Percentiles rank a stretch among this genome's conserved stretches.
phyloP scores from a whole-genome alignment of 2,888 invertebrate species.

The Andrena praecox region DNA sequence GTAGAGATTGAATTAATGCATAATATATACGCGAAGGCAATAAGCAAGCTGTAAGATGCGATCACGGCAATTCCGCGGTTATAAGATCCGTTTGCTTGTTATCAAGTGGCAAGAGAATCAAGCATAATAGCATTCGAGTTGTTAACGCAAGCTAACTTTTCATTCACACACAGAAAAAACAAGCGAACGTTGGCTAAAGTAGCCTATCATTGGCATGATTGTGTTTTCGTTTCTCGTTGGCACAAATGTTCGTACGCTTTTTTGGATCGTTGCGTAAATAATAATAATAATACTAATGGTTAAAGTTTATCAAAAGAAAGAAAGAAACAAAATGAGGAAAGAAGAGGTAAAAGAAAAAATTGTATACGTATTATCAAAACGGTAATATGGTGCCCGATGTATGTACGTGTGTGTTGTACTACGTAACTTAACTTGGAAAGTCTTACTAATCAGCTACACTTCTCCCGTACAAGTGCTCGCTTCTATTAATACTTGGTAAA shows the following conservation, averaged over 20 bases:
- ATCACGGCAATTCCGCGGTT: conserved; percentile 7
- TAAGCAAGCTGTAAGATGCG: conserved; percentile 45
- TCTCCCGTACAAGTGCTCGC: background rate
- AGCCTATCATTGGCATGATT: conserved; percentile 21
- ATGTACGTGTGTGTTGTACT: background rate
- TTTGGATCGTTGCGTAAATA: background rate
- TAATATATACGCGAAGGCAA: conserved; percentile 31
- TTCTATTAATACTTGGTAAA: conserved; percentile 18
- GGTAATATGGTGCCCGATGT: background rate
- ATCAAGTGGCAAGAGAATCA: background rate
- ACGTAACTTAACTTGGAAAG: conserved; percentile 5
- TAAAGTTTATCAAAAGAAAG: background rate
- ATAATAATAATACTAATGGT: background rate
- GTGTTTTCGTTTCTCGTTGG: conserved; percentile 35
- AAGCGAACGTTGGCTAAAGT: conserved; percentile 2
- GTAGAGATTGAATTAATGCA: conserved; percentile 21
- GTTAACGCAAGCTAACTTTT: background rate
- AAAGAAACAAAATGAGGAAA: background rate
- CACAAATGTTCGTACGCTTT: conserved; percentile 39
- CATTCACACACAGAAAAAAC: background rate
- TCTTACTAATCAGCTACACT: background rate
- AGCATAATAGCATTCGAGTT: background rate
- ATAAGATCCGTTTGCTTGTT: background rate
- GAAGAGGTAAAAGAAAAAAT: background rate
- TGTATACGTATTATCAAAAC: background rate